These are phyloP conservation scores for Notiomystis cincta DNA, from an alignment of 2,113 vertebrate genomes.

Conservation along the genomic window DNA sequence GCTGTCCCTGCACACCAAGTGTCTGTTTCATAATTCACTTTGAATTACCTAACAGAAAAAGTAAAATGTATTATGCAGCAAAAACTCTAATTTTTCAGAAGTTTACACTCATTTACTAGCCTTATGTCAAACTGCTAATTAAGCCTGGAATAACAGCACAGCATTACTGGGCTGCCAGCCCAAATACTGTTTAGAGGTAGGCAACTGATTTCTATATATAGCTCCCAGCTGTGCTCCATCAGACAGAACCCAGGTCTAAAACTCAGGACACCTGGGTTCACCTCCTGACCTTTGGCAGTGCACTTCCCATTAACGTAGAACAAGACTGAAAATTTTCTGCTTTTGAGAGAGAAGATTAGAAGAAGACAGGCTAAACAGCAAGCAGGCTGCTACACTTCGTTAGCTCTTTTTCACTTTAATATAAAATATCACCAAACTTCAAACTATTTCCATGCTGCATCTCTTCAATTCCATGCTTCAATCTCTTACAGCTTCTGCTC, in stretches of 20 bases:
- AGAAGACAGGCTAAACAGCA: neutral
- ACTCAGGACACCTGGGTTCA: neutral
- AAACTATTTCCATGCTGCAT: neutral
- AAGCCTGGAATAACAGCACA: neutral
- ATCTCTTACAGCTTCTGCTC: neutral
- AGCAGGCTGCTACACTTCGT: neutral
- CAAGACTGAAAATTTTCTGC: neutral
- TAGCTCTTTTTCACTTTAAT: neutral
- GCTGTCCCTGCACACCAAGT: neutral
- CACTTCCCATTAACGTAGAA: neutral
- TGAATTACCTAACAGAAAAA: constrained; percentile 13
- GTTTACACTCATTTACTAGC: neutral
- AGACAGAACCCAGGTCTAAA: neutral
- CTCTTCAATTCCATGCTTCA: neutral
- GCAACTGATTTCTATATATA: neutral
- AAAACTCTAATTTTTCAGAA: neutral
- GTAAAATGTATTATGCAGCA: neutral
- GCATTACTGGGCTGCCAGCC: neutral
- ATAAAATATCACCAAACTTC: neutral
- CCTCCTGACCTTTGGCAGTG: neutral
- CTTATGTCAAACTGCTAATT: neutral
- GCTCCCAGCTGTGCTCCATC: neutral
- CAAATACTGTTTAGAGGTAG: neutral
- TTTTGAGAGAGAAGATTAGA: neutral
- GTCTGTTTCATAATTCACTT: neutral